Percentiles rank a stretch among this genome's conserved stretches.
Conservation (phyloP, 2,797 vertebrate genomes). For the Cyprinella venusta region DNA sequence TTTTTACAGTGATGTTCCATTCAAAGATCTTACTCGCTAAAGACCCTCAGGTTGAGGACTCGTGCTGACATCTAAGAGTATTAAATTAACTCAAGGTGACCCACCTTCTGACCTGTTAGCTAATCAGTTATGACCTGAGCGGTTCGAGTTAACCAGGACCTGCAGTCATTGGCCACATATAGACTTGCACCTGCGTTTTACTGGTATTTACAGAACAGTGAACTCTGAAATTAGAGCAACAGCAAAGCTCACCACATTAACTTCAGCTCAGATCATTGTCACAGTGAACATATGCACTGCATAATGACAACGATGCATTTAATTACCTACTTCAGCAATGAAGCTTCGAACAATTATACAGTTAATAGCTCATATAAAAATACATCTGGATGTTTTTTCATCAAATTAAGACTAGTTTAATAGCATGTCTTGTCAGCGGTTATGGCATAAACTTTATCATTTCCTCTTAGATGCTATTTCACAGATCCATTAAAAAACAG, state of each 20-base stretch:
- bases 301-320: constrained; percentile 1
- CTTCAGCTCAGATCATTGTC: constrained; percentile 9
- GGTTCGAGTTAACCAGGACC: constrained; percentile 30
- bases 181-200: constrained; percentile 24
- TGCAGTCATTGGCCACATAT: constrained; percentile 6
- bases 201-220: constrained; percentile 23
- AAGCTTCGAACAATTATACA: constrained; percentile 22
- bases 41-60: not conserved
- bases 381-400: constrained; percentile 10
- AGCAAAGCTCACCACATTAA: constrained; percentile 15
- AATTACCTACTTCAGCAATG: constrained; percentile 21
- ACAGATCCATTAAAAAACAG: not conserved
- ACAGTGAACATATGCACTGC: constrained; percentile 22
- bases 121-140: constrained; percentile 41
- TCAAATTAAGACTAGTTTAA: constrained; percentile 10
- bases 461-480: not conserved
- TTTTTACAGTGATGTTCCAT: not conserved
- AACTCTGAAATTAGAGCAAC: not conserved
- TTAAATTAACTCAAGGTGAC: constrained; percentile 54
- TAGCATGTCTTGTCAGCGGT: not conserved
- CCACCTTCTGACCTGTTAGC: constrained; percentile 38
- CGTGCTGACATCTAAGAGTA: constrained; percentile 15
- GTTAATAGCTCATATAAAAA: constrained; percentile 30
- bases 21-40: not conserved
- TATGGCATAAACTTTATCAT: not conserved